A percentile compares a stretch with the other conserved stretches of the same genome.
phyloP scores from a whole-genome alignment of 1,140 invertebrate genomes.

The Ceratitis capitata region DNA sequence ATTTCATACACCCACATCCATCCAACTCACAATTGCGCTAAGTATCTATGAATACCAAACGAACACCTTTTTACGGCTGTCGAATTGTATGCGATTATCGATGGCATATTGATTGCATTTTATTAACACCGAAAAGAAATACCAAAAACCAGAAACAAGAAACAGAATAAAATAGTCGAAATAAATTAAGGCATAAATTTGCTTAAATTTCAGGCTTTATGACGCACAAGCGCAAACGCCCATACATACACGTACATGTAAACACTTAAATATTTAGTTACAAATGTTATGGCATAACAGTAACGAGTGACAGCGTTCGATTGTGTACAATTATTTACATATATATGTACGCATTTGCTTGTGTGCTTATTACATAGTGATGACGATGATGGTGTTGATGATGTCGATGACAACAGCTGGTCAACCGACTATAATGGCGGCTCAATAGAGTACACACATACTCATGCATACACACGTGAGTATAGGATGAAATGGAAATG shows the following conservation, averaged over 20 bases:
- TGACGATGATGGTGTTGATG: background rate
- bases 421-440: background rate
- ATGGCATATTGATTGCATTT: background rate
- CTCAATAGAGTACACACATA: too few species aligned
- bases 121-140: background rate
- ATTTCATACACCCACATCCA: background rate
- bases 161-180: background rate
- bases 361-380: background rate
- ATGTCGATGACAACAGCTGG: conserved; percentile 21
- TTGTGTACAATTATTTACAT: too few species aligned
- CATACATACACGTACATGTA: background rate
- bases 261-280: background rate
- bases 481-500: too few species aligned
- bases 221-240: background rate
- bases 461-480: too few species aligned
- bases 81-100: background rate
- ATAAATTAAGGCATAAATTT: background rate
- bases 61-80: background rate
- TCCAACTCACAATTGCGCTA: background rate
- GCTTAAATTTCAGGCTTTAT: background rate
- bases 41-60: background rate
- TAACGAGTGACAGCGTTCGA: background rate
- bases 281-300: background rate
- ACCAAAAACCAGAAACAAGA: background rate
- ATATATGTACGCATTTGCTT: too few species aligned